Base-by-base conservation (phyloP, 2,113 vertebrate species). In the Tricholaema leucomelas region DNA sequence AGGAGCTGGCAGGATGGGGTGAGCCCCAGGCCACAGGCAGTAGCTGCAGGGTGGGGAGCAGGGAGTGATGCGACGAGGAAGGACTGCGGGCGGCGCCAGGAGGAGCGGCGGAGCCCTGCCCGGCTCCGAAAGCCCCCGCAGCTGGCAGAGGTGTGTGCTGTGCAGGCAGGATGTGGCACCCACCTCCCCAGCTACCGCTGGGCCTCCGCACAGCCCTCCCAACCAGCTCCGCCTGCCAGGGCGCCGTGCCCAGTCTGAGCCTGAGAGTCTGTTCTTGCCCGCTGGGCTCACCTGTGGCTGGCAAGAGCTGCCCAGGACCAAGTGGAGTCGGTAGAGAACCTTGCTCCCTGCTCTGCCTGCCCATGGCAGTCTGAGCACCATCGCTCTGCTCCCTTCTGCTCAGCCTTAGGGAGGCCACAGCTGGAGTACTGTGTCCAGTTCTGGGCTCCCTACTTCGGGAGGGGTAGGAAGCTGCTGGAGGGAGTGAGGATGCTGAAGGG, bases 361-460 rank as follows among this genome's bases (percentile, higher is more conserved):
- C 31, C 11, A 0, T 0, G 5, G 46, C n/a, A 12, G 10, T 0
- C 0, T 20, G 16, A 80, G 73, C 38, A 36, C n/a, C 2, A 3
- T 20, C 35, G 33, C 28, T 0, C 0, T 1, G 2, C 71, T 48
- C 20, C 46, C 21, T 21, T 23, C 46, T 48, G 46, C 46, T 48
- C 46, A 48, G 46, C 46, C 46, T 20, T 21, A 21, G 44, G 8
- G 18, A 46, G 46, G 46, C 20, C 46, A 48, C 46, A 48, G 46
- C 46, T 48, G 46, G 46, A 48, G 46, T 21, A 21, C 11, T 48
- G 46, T 21, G 46, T 23, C 46, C 20, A 23, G 46, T 48, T 21
- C 46, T 48, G 46, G 46, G 46, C 46, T 48, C 19, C 20, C 21
- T 20, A 11, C 20, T 21, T 48, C 46, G 10, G 21, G 46, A 48